Base-by-base conservation (phyloP, 2,113 vertebrate species). In the Daubentonia madagascariensis region DNA sequence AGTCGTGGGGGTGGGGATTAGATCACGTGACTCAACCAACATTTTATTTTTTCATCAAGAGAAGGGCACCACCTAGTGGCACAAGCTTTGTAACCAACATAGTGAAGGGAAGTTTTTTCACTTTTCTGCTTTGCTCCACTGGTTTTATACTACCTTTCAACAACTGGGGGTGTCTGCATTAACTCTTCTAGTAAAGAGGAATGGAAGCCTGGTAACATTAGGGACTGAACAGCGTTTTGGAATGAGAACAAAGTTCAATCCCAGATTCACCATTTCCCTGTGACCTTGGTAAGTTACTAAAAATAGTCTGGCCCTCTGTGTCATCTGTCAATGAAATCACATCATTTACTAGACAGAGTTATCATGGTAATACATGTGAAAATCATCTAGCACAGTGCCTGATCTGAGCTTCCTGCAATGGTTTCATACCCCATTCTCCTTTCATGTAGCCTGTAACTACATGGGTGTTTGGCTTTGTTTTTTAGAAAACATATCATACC, bases 1-100 rank as follows among this genome's bases (percentile, higher is more conserved):
- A 84, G 14, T 75, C 37, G 37, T 9, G 4, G 3, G 59, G 16
- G 18, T 11, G 1, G 4, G 16, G 18, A 40, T 85, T 20, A 85
- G 68, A 81, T 17, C 20, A 40, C 4, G 78, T 16, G 18, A 70
- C 48, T 11, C 80, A 95, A 63, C 1, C 6, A 96, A 83, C 18
- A 85, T 43, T 89, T 59, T 57, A 50, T 43, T 83, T 79, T 85
- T 92, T 83, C 63, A 61, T 75, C 12, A 91, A 93, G 89, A 25
- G 45, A 84, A 95, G 75, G 23, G 43, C 83, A 94, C 97, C 98
- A 91, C 37, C 98, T 98, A 97, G 98, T 96, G 97, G 97, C 59
- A 50, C 1, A 48, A 2, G 73, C 20, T 94, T 68, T 68, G 28
- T 52, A 70, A 89, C 54, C 35, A 93, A 57, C 6, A 92, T 25